These are phyloP conservation scores for Natrix natrix DNA, from an alignment of 2,797 vertebrate genomes.

Conservation along the genomic window DNA sequence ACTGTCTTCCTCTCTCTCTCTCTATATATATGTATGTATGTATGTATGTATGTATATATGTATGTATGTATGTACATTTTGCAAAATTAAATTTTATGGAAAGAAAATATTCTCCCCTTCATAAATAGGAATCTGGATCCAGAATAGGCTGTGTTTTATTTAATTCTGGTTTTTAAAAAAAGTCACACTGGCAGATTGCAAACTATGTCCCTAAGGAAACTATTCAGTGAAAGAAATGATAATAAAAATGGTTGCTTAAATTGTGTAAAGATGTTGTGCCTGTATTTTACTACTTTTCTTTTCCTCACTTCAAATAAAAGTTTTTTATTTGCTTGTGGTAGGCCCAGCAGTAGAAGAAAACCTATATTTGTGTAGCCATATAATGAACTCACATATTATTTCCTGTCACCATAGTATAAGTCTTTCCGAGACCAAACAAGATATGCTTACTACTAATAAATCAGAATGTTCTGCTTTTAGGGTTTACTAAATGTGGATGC, in stretches of 20 bases:
- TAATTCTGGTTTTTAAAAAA: background rate
- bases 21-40: background rate
- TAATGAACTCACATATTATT: conserved; percentile 52
- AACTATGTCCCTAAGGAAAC: conserved; percentile 7
- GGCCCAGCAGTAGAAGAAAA: conserved; percentile 46
- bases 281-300: conserved; percentile 53
- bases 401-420: conserved; percentile 48
- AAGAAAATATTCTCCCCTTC: background rate
- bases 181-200: background rate
- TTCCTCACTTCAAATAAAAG: conserved; percentile 64
- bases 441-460: conserved; percentile 60
- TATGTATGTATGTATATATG: background rate
- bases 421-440: conserved; percentile 56
- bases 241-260: conserved; percentile 39
- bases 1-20: background rate
- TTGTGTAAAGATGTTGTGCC: conserved; percentile 56
- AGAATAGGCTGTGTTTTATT: background rate
- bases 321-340: conserved; percentile 62
- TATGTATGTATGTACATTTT: background rate
- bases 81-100: background rate
- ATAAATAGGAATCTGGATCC: background rate
- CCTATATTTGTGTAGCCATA: conserved; percentile 58
- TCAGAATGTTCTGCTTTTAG: conserved; percentile 46
- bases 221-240: conserved; percentile 52
- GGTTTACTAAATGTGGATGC: conserved; percentile 6